Conservation (phyloP, 2,113 vertebrate genomes). For the Xerus inauris region DNA sequence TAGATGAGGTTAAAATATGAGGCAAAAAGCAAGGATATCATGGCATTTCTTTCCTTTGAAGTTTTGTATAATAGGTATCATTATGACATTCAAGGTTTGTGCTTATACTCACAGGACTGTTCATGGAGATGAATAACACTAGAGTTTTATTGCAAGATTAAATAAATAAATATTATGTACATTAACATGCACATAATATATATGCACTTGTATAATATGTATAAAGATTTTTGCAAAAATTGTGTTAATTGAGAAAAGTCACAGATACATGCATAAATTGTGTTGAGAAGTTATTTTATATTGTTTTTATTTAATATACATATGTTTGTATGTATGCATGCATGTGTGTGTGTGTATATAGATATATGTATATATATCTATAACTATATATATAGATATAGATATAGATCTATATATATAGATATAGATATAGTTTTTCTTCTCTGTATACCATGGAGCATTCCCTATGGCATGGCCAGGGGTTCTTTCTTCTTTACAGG, state of each 20-base stretch:
- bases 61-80: not conserved
- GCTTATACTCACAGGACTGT: not conserved
- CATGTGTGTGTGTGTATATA: no score
- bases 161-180: not conserved
- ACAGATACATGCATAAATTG: no score
- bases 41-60: not conserved
- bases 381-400: no score
- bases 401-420: no score
- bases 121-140: not conserved
- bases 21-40: not conserved
- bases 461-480: fast-evolving
- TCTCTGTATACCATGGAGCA: not conserved
- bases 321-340: no score
- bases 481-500: not conserved
- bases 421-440: not conserved
- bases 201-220: not conserved
- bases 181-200: not conserved
- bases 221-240: not conserved
- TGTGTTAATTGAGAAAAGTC: not conserved
- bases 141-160: not conserved
- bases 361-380: not conserved
- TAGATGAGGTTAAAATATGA: not conserved
- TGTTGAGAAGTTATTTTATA: no score
- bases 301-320: no score
- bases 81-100: not conserved